A percentile compares a stretch with the other conserved stretches of the same genome.
phyloP scores from a whole-genome alignment of 2,888 invertebrate genomes.

The Meiosimyza platycephala region DNA sequence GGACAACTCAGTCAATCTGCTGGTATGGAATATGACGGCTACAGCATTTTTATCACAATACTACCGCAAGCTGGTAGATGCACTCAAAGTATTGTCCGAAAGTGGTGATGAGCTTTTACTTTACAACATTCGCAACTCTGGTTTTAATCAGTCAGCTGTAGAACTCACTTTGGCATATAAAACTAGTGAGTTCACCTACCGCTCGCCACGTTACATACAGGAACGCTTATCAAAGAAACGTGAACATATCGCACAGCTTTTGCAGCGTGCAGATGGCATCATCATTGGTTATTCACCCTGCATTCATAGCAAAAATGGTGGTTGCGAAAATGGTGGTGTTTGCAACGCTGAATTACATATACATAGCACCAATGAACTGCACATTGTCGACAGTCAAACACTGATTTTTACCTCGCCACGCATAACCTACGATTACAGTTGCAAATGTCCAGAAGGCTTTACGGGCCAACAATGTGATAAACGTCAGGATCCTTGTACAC shows the following conservation, averaged over 20 bases:
- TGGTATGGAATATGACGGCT: slow-evolving; percentile 79
- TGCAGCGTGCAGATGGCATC: slow-evolving; percentile 70
- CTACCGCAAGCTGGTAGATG: slow-evolving; percentile 80
- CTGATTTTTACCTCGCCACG: slow-evolving; percentile 86
- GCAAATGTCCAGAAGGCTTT: slow-evolving; percentile 86
- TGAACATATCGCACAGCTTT: slow-evolving; percentile 72
- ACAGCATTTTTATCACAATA: slow-evolving; percentile 80
- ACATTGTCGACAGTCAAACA: slow-evolving; percentile 83
- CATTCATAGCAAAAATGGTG: slow-evolving; percentile 66
- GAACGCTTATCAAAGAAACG: slow-evolving; percentile 76
- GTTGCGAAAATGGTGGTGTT: slow-evolving; percentile 82
- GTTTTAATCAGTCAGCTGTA: slow-evolving; percentile 67
- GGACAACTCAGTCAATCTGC: slow-evolving; percentile 83
- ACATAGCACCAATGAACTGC: slow-evolving; percentile 68
- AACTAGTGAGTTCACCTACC: slow-evolving; percentile 68
- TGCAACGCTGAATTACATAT: slow-evolving; percentile 80
- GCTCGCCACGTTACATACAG: slow-evolving; percentile 74
- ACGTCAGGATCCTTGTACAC: slow-evolving; percentile 90
- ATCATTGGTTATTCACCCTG: slow-evolving; percentile 85
- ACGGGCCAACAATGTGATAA: slow-evolving; percentile 85
- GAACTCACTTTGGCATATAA: slow-evolving; percentile 80
- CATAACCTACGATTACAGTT: slow-evolving; percentile 81
- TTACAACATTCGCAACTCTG: slow-evolving; percentile 78
- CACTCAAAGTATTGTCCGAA: slow-evolving; percentile 76
- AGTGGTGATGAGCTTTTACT: slow-evolving; percentile 75